These are phyloP conservation scores for Netelia melanura DNA, from an alignment of 2,888 invertebrate genomes.

Conservation along the genomic window DNA sequence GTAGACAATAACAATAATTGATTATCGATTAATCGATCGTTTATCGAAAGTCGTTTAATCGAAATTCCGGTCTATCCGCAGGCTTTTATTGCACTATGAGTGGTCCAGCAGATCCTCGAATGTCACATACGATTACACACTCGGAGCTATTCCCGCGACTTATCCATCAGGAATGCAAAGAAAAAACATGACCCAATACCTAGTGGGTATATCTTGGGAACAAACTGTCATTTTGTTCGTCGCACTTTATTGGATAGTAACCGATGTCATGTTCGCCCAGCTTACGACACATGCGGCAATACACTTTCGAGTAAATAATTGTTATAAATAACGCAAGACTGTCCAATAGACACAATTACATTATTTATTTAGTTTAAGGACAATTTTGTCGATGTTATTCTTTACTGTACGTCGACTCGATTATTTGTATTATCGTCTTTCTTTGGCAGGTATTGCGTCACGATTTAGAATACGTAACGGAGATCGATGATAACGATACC, in stretches of 20 bases:
- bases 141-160: conserved; percentile 48
- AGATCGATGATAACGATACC: background rate
- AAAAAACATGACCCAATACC: conserved; percentile 25
- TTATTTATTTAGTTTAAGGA: background rate
- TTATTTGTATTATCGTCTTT: background rate
- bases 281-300: conserved; percentile 57
- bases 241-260: conserved; percentile 59
- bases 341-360: background rate
- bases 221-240: conserved; percentile 38
- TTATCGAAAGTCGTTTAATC: background rate
- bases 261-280: conserved; percentile 58
- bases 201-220: conserved; percentile 50
- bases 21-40: background rate
- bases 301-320: conserved; percentile 48
- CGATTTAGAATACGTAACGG: conserved; percentile 58
- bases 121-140: conserved; percentile 50
- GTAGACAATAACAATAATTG: background rate
- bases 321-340: background rate
- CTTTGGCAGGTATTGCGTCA: conserved; percentile 53
- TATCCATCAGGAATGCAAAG: conserved; percentile 32
- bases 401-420: background rate
- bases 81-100: conserved; percentile 42
- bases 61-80: background rate
- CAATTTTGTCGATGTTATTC: background rate
- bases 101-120: conserved; percentile 12